Conservation (phyloP, 1,140 invertebrate genomes). For the Danaus melanippus region DNA sequence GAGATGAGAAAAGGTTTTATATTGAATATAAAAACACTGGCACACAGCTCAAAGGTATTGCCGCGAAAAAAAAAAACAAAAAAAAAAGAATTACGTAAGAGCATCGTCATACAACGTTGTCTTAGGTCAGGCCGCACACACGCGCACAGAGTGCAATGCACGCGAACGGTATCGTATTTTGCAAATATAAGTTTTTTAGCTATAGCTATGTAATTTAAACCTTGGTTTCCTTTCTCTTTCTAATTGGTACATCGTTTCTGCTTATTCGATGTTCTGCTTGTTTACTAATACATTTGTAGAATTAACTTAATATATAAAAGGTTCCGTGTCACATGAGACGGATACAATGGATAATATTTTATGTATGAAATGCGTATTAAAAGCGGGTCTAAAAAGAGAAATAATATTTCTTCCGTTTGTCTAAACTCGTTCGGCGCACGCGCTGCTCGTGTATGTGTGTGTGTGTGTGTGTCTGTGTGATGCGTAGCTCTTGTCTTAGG, state of each 20-base stretch:
- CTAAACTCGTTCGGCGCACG: conserved; percentile 66
- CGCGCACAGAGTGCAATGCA: conserved; percentile 45
- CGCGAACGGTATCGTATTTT: conserved; percentile 52
- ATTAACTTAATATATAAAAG: no score
- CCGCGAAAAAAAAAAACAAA: conserved; percentile 14
- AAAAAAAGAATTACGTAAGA: conserved; percentile 43
- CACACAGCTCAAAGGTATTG: conserved; percentile 5
- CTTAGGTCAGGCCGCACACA: conserved; percentile 52
- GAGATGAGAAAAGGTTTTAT: no score
- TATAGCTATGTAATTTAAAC: conserved; percentile 20
- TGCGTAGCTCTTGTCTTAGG: conserved; percentile 70
- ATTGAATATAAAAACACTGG: no score
- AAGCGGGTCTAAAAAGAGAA: conserved; percentile 62
- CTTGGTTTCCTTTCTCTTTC: conserved; percentile 27
- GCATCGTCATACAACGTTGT: conserved; percentile 39
- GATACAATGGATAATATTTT: no score
- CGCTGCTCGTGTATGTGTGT: conserved; percentile 41
- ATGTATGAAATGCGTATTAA: conserved; percentile 31
- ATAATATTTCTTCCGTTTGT: conserved; percentile 70
- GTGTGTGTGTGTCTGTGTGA: conserved; percentile 45
- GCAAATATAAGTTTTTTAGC: conserved; percentile 34
- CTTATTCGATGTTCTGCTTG: conserved; percentile 5
- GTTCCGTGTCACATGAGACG: no score
- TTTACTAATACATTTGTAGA: no score
- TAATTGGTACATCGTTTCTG: conserved; percentile 21